These are phyloP conservation scores for Harpalus rubripes DNA, from an alignment of 2,888 invertebrate species.

Conservation along the genomic window DNA sequence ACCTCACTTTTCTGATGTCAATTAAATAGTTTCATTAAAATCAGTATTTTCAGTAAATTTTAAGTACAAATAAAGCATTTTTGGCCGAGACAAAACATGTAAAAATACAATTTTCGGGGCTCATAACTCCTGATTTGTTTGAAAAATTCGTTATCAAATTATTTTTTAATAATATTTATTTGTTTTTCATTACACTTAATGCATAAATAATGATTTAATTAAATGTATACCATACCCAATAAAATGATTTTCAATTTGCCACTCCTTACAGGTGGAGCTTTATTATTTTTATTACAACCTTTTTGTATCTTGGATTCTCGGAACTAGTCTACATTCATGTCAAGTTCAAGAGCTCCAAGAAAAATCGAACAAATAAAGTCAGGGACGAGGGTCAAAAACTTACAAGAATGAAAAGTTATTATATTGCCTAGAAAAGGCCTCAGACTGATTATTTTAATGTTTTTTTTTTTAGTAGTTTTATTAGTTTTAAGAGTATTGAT, in stretches of 20 bases:
- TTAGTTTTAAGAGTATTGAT: not conserved
- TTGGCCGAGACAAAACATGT: too few relatives aligned
- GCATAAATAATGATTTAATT: conserved; percentile 28
- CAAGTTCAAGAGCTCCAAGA: conserved; percentile 39
- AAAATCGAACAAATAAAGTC: conserved; percentile 22
- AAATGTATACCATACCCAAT: not conserved
- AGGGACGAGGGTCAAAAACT: conserved; percentile 7
- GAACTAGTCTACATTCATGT: conserved; percentile 20
- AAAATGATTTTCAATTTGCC: conserved; percentile 16
- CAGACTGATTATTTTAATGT: not conserved
- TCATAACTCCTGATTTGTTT: too few relatives aligned
- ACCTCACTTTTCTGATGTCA: too few relatives aligned
- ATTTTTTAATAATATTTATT: not conserved
- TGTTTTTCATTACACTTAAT: not conserved
- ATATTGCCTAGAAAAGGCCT: not conserved
- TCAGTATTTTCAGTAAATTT: too few relatives aligned
- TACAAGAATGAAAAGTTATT: not conserved
- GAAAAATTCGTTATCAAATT: too few relatives aligned
- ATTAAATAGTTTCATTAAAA: too few relatives aligned
- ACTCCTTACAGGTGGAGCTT: not conserved
- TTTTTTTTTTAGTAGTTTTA: not conserved
- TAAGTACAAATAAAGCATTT: too few relatives aligned
- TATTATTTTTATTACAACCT: not conserved
- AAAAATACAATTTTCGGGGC: too few relatives aligned
- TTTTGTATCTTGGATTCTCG: not conserved